These are phyloP conservation scores for Eriocheir sinensis DNA, from an alignment of 1,140 invertebrate species.

Conservation along the genomic window DNA sequence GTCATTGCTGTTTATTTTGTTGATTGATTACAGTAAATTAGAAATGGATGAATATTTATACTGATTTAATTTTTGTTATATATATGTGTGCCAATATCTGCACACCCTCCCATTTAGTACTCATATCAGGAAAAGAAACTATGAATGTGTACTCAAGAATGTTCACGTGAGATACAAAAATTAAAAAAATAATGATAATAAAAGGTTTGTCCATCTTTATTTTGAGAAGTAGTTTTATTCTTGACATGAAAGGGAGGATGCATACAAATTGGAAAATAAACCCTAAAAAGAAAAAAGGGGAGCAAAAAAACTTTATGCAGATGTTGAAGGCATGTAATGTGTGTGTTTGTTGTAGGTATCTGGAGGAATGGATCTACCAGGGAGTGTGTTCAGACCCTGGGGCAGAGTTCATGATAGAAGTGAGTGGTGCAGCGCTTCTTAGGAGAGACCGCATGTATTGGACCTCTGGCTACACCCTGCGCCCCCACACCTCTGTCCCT, in stretches of 20 bases:
- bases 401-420: slow-evolving; percentile 66
- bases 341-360: slow-evolving; percentile 49
- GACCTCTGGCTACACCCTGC: slow-evolving; percentile 68
- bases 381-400: slow-evolving; percentile 67
- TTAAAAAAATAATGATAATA: no score
- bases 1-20: no score
- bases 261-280: no score
- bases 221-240: no score
- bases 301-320: background rate
- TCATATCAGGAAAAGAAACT: background rate
- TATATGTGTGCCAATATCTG: no score
- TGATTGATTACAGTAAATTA: no score
- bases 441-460: slow-evolving; percentile 66
- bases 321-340: background rate
- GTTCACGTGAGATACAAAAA: background rate
- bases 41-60: no score
- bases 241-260: background rate
- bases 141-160: background rate
- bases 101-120: no score
- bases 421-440: slow-evolving; percentile 56
- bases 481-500: slow-evolving; percentile 42
- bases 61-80: no score
- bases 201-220: no score
- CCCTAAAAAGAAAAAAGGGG: no score
- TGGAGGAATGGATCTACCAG: slow-evolving; percentile 70